Evolutionary conservation across 2,113 vertebrate species (phyloP).

Genomic region (Colius striatus): DNA sequence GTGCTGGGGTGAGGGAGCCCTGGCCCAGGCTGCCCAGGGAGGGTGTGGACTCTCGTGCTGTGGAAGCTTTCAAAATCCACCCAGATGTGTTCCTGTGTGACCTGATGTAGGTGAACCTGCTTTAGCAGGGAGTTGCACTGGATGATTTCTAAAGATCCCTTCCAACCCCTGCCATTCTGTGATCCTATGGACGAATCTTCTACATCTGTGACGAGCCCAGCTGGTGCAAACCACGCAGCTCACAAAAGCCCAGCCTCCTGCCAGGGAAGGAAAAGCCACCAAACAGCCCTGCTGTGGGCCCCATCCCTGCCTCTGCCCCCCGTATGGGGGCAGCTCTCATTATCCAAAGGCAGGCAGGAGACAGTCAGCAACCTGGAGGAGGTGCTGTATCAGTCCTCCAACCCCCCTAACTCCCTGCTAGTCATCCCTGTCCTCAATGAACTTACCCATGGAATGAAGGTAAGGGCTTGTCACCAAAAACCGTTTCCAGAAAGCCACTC

Average conservation of each 20-base stretch:
- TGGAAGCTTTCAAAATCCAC: no score
- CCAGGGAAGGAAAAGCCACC: neutral
- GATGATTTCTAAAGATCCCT: no score
- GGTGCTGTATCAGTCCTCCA: neutral
- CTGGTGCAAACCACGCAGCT: rapidly evolving
- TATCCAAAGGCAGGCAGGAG: neutral
- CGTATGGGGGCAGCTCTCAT: neutral
- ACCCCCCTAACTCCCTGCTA: neutral
- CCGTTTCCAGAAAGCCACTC: neutral
- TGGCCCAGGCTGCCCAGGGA: no score
- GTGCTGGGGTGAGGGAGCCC: no score
- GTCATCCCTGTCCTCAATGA: neutral
- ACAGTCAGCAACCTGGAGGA: neutral
- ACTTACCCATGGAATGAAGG: neutral
- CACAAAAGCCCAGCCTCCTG: neutral
- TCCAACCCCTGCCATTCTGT: no score
- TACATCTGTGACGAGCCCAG: rapidly evolving
- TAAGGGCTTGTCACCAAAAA: neutral
- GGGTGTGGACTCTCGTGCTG: no score
- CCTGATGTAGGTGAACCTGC: no score
- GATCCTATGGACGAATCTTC: neutral
- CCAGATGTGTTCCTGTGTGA: no score
- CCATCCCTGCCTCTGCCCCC: neutral
- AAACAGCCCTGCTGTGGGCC: neutral
- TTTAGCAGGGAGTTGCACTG: no score